phyloP scores from a whole-genome alignment of 2,113 vertebrate species.

The Leucosticte australis region DNA sequence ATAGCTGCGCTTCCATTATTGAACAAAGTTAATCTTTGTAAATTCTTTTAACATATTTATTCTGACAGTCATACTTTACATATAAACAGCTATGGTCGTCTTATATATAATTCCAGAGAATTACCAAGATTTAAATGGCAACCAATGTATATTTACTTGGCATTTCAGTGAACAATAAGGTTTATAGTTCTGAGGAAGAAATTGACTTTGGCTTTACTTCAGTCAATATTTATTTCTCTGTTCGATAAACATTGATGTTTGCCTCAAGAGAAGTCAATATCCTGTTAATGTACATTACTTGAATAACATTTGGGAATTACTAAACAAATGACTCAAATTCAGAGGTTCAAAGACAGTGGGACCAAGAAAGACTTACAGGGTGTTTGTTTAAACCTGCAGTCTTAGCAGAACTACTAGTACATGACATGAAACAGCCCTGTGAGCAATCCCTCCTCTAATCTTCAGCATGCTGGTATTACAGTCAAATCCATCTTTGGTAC shows the following conservation, averaged over 20 bases:
- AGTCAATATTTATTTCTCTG: conserved; percentile 58
- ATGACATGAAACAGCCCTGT: background rate
- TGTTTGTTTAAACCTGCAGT: background rate
- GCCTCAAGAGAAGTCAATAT: conserved; percentile 59
- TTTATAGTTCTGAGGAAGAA: conserved; percentile 38
- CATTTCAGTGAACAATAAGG: conserved; percentile 22
- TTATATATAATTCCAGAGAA: background rate
- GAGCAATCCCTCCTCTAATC: background rate
- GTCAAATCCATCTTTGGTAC: background rate
- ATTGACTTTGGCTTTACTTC: conserved; percentile 45
- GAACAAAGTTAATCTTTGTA: background rate
- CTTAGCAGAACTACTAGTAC: background rate
- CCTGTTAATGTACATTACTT: conserved; percentile 48
- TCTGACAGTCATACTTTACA: background rate
- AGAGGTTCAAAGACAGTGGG: conserved; percentile 1
- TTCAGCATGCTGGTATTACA: background rate
- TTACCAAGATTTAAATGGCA: background rate
- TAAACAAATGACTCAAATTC: conserved; percentile 45
- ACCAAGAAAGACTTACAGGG: background rate
- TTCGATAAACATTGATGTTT: conserved; percentile 59
- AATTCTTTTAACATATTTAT: background rate
- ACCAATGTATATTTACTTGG: conserved; percentile 1
- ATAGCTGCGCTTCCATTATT: background rate
- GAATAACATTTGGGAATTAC: conserved; percentile 49
- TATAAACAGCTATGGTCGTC: background rate